A percentile compares a stretch with the other conserved stretches of the same genome.
These are phyloP conservation scores for Paramormyrops hopkinsi DNA, from an alignment of 2,797 vertebrate species.

Conservation along the genomic window DNA sequence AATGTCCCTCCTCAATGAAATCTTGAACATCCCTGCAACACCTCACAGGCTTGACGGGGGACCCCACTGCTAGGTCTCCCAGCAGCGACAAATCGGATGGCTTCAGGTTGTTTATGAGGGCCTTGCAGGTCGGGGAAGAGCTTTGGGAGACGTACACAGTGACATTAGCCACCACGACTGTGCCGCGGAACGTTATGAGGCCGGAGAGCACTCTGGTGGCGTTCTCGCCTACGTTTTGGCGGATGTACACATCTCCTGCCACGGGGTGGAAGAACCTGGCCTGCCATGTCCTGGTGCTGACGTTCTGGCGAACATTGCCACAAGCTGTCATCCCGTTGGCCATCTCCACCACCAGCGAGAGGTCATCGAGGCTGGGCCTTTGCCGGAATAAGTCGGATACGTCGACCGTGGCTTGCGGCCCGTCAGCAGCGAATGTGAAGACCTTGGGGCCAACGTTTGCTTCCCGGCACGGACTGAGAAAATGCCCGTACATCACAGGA, in stretches of 20 bases:
- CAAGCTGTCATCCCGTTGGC: conserved; percentile 53
- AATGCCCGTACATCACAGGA: conserved; percentile 65
- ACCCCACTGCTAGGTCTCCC: conserved; percentile 53
- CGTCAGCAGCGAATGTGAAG: conserved; percentile 41
- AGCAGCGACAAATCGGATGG: conserved; percentile 36
- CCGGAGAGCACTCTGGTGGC: conserved; percentile 49
- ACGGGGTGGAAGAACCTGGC: conserved; percentile 55
- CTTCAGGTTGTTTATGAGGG: conserved; percentile 38
- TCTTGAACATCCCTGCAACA: conserved; percentile 46
- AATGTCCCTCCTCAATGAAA: conserved; percentile 28
- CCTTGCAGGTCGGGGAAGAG: conserved; percentile 42
- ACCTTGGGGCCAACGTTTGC: conserved; percentile 49
- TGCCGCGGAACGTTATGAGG: conserved; percentile 44
- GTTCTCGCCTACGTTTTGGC: conserved; percentile 33
- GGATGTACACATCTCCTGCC: conserved; percentile 63
- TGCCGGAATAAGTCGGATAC: conserved; percentile 41
- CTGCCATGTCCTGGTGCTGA: conserved; percentile 42
- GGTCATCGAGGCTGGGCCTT: conserved; percentile 52
- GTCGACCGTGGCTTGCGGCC: conserved; percentile 17
- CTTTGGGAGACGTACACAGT: conserved; percentile 43
- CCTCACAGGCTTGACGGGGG: conserved; percentile 45
- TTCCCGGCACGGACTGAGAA: conserved; percentile 54
- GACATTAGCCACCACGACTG: conserved; percentile 27
- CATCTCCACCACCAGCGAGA: conserved; percentile 54
- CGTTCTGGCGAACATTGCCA: conserved; percentile 42